A percentile compares a stretch with the other conserved stretches of the same genome.
These are phyloP conservation scores for Lutra lutra DNA, from an alignment of 2,797 vertebrate species.

Conservation along the genomic window DNA sequence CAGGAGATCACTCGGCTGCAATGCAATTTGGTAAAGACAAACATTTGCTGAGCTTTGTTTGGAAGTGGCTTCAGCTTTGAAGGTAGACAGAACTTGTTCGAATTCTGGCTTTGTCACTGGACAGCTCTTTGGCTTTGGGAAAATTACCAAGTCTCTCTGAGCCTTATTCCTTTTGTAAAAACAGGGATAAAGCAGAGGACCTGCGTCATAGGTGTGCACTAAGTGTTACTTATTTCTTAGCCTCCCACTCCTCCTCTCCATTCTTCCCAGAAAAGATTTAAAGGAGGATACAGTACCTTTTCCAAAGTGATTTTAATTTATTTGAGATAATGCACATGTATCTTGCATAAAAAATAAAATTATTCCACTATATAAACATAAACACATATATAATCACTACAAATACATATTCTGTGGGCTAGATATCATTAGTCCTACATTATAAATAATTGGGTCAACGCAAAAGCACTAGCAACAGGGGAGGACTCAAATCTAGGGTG, in stretches of 20 bases:
- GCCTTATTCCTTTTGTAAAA: neutral
- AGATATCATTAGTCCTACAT: neutral
- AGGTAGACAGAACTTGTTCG: neutral
- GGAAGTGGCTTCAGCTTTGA: neutral
- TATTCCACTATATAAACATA: neutral
- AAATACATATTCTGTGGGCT: neutral
- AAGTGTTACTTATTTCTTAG: neutral
- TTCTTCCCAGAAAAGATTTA: neutral
- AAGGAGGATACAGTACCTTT: neutral
- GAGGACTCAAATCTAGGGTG: neutral
- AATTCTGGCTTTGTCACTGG: neutral
- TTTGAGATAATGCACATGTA: neutral
- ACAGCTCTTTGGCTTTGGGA: neutral
- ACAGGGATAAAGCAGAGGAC: neutral
- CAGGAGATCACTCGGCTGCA: neutral
- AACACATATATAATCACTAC: neutral
- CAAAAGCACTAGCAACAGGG: neutral
- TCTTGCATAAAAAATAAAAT: slow-evolving; percentile 22
- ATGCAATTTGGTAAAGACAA: neutral
- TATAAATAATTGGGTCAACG: neutral
- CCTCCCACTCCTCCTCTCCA: neutral
- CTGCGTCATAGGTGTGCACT: neutral
- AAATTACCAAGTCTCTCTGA: neutral
- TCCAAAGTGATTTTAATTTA: neutral
- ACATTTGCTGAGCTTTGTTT: neutral